Conservation (phyloP, 1,140 invertebrate species). For the Cyclargus thomasi region DNA sequence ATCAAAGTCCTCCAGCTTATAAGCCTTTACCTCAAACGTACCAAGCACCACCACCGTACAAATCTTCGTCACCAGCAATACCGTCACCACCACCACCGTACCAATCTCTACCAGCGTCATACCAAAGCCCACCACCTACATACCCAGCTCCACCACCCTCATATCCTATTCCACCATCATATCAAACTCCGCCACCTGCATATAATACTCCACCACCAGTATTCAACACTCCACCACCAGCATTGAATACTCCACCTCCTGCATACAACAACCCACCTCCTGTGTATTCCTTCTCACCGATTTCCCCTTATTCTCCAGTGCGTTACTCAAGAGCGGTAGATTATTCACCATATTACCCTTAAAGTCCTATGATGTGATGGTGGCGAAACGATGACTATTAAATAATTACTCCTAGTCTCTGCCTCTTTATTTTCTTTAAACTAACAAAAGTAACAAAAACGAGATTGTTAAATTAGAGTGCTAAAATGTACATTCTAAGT, state of each 20-base stretch:
- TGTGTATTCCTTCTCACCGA: slow-evolving; percentile 14
- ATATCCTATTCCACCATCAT: slow-evolving; percentile 14
- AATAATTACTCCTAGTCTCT: too few relatives aligned
- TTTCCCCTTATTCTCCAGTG: not conserved
- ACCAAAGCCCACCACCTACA: not conserved
- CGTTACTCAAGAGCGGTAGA: not conserved
- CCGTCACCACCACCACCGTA: slow-evolving; percentile 13
- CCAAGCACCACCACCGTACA: slow-evolving; percentile 15
- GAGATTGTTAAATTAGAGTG: too few relatives aligned
- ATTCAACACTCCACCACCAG: not conserved
- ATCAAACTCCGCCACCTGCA: slow-evolving; percentile 15
- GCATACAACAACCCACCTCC: slow-evolving; percentile 1
- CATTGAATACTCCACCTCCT: slow-evolving; percentile 19
- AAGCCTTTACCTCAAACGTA: not conserved
- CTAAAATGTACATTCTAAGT: too few relatives aligned
- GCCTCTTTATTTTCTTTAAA: too few relatives aligned
- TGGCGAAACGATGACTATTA: too few relatives aligned
- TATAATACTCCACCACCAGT: slow-evolving; percentile 21
- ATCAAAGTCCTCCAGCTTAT: slow-evolving; percentile 20
- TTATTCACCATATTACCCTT: not conserved
- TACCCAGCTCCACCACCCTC: not conserved
- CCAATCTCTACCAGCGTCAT: slow-evolving; percentile 17
- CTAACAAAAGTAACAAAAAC: too few relatives aligned
- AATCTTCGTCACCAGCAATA: slow-evolving; percentile 15
- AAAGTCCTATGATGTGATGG: not conserved